phyloP scores from a whole-genome alignment of 2,113 vertebrate species.

The Centropus bengalensis region DNA sequence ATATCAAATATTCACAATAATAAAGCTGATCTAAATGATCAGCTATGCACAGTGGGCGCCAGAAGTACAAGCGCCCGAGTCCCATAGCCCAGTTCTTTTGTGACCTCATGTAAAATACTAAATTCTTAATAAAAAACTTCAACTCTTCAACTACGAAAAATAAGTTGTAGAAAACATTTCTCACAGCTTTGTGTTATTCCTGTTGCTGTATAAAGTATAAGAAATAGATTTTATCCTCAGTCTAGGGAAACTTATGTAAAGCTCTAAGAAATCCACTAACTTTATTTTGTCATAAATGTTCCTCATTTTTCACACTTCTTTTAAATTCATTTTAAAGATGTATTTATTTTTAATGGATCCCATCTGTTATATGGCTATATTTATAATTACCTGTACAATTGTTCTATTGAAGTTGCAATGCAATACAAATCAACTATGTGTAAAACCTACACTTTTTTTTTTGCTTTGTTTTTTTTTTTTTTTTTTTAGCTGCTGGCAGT shows the following conservation, averaged over 20 bases:
- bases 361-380: neutral
- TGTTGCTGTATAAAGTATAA: neutral
- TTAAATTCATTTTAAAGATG: neutral
- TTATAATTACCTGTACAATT: neutral
- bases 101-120: neutral
- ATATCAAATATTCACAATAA: neutral
- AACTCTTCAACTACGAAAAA: neutral
- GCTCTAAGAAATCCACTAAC: neutral
- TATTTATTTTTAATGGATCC: neutral
- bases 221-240: neutral
- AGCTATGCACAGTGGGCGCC: neutral
- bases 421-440: neutral
- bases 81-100: fast-evolving
- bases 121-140: neutral
- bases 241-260: neutral
- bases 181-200: neutral
- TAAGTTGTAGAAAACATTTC: neutral
- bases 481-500: neutral
- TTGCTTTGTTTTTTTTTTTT: neutral
- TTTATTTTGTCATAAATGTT: neutral
- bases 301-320: neutral
- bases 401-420: neutral
- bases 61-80: neutral
- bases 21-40: neutral
- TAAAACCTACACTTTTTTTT: neutral